Base-by-base conservation (phyloP, 2,888 invertebrate genomes). In the Acleris cristana region DNA sequence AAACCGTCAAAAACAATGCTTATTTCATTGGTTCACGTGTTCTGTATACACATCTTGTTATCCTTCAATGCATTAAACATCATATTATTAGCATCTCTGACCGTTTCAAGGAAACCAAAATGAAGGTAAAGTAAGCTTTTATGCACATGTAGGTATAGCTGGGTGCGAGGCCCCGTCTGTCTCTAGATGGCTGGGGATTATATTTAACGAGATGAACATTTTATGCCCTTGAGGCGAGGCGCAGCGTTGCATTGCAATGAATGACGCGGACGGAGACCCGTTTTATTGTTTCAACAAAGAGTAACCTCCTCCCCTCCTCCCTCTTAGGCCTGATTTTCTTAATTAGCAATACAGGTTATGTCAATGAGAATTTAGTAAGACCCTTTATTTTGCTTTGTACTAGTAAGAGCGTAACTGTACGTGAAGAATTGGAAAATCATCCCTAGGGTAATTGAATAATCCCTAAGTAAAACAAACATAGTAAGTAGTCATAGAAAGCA, bases 141-240 rank as follows among this genome's bases (percentile, higher is more conserved):
- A 34, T 59, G 34, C 26, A 30, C 49, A 51, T 51, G 59, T 19
- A 60, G 52, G 18, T 14, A 48, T 45, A 26, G 48, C 19, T 7
- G 23, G 34, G 26, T 23, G 26, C 21, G 12, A 26, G 57, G 26
- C 58, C 1, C 12, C 23, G 57, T 40, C 58, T 34, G 23, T 23
- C n/a, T 34, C 34, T 16, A 34, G 7, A 48, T 45, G 51, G 52
- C 49, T 51, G 30, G 23, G 57, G 44, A 16, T 57, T 55, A 64
- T 55, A 49, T 49, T 63, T 49, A 64, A 53, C 21, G 44, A 64
- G 64, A 53, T 75, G 80, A 78, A 79, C 79, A 78, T 77, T 76
- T 75, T 74, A 76, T 77, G 85, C 82, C 82, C 84, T 86, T 83
- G 83, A 70, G 64, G 71, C 60, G 66, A 73, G 75, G 69, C 16